Conservation (phyloP, 2,888 invertebrate genomes). For the Celastrina argiolus region DNA sequence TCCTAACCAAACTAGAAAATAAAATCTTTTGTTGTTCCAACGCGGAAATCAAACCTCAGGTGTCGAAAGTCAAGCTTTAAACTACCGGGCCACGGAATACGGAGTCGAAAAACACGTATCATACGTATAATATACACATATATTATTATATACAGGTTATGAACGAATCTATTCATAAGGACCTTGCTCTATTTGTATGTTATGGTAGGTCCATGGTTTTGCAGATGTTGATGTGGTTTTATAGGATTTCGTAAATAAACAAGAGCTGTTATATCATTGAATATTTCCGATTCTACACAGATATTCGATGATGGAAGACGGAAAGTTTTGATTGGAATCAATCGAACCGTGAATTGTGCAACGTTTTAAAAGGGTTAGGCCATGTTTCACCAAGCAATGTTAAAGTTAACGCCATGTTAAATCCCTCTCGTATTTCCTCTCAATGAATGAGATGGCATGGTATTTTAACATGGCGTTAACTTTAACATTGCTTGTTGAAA, state of each 20-base stretch:
- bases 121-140: background rate
- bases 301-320: background rate
- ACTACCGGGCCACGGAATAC: too few species aligned
- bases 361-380: background rate
- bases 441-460: too few species aligned
- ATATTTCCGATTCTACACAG: background rate
- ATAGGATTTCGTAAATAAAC: constrained; percentile 1
- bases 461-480: too few species aligned
- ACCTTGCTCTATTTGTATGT: background rate
- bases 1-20: too few species aligned
- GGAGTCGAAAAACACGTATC: background rate
- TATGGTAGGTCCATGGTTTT: background rate
- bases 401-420: too few species aligned
- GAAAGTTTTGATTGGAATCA: background rate
- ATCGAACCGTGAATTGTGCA: background rate
- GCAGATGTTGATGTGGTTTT: background rate
- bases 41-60: too few species aligned
- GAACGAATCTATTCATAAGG: background rate
- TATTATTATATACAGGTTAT: background rate
- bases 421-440: too few species aligned
- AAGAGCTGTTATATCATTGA: background rate
- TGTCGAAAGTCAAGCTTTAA: too few species aligned
- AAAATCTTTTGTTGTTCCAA: too few species aligned
- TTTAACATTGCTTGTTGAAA: too few species aligned
- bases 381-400: too few species aligned